phyloP scores from a whole-genome alignment of 2,113 vertebrate genomes.

The Hippocampus guttulatus region DNA sequence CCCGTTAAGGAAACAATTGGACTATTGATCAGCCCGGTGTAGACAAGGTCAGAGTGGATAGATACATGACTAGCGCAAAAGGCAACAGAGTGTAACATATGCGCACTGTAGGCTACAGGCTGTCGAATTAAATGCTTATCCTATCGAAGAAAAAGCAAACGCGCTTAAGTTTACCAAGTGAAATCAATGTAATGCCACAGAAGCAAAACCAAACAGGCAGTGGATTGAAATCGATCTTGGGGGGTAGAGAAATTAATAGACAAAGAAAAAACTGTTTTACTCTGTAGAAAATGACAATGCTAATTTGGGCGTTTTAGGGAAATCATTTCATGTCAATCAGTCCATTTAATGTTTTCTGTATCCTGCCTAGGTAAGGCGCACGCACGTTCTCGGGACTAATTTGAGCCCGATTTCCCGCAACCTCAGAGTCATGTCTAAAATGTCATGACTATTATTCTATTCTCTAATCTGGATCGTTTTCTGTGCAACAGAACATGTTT shows the following conservation, averaged over 20 bases:
- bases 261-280: not conserved
- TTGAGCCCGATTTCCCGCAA: too few species aligned
- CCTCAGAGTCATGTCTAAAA: too few species aligned
- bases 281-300: not conserved
- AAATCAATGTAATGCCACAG: conserved; percentile 5
- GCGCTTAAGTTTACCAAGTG: not conserved
- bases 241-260: too few species aligned
- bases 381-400: too few species aligned
- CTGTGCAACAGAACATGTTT: too few species aligned
- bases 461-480: too few species aligned
- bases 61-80: conserved; percentile 4
- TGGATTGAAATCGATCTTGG: conserved; percentile 1
- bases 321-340: not conserved
- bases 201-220: not conserved
- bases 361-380: too few species aligned
- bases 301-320: not conserved
- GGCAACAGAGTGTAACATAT: not conserved
- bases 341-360: not conserved
- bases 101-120: not conserved
- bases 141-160: conserved; percentile 4
- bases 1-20: not conserved
- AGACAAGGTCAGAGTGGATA: conserved; percentile 5
- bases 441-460: too few species aligned
- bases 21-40: conserved; percentile 16
- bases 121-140: conserved; percentile 4